Evolutionary conservation across 2,888 invertebrate species (phyloP), one percentile per base, ranked within the genome.

Genomic region (Mythimna lalbum): DNA sequence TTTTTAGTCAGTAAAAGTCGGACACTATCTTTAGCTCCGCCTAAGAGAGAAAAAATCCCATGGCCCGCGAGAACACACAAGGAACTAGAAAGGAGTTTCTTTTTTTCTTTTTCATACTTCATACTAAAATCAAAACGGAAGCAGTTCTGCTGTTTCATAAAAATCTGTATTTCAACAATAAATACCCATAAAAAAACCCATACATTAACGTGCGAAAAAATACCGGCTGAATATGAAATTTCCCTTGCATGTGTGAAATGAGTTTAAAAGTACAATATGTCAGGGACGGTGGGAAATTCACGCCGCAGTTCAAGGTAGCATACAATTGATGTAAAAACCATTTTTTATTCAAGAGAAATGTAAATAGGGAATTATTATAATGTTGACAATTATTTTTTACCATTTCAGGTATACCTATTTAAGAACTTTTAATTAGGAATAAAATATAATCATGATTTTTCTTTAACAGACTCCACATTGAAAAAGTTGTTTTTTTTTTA

Each of bases 261-360:
- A 47, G 39, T 57, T 69, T 72, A 73, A 67, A 68, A 56, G 49
- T 59, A 70, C 67, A 65, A 80, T 66, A 74, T 71, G 74, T 80
- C 81, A 80, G 68, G 70, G 81, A 39, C 69, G 50, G 10, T 33
- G 69, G 69, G 63, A 60, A 73, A 65, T 31, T 69, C 77, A 65
- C 49, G 33, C 47, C 55, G 49, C 43, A 60, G 67, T 70, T 77
- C 73, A 80, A 80, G 73, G 80, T 59, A 62, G 31, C 49, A 10
- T 57, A 19, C 9, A 50, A 50, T 61, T 27, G 53, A 33, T 50
- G 57, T 49, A 53, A 59, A 71, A 59, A 57, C 39, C 52, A 43
- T 43, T 59, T 64, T n/a, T 23, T 12, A 53, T 56, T 62, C 21
- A 49, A 62, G 49, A 43, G 49, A 77, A 52, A 70, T 62, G 61